A percentile compares a stretch with the other conserved stretches of the same genome.
phyloP scores from a whole-genome alignment of 1,140 invertebrate species.

The Orchestia grillus region DNA sequence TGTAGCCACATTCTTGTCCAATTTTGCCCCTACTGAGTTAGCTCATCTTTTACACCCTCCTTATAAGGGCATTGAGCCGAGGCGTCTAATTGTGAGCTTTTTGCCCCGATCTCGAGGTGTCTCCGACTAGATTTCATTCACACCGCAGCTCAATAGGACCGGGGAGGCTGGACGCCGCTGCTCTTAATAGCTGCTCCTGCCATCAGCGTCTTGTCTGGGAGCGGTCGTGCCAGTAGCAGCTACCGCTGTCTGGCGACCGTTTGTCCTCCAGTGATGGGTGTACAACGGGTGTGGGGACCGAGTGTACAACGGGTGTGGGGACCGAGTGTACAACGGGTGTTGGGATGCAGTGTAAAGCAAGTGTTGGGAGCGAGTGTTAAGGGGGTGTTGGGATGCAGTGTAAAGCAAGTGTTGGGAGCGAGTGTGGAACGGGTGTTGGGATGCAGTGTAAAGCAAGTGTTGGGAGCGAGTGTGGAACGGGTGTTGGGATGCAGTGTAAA shows the following conservation, averaged over 20 bases:
- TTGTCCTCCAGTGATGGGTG: neutral
- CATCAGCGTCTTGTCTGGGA: neutral
- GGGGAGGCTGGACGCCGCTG: neutral
- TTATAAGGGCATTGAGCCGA: conserved; percentile 11
- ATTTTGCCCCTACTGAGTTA: conserved; percentile 35
- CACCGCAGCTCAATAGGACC: neutral
- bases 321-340: neutral
- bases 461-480: neutral
- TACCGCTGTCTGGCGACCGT: neutral
- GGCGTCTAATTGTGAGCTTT: conserved; percentile 23
- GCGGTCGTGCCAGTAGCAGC: neutral
- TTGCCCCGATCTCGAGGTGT: neutral
- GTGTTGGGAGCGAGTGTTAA: neutral
- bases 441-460: neutral
- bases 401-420: neutral
- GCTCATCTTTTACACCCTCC: conserved; percentile 38
- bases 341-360: neutral
- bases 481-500: neutral
- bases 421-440: neutral
- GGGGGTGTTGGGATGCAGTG: neutral
- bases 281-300: neutral
- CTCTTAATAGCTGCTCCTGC: neutral
- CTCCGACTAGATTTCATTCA: neutral
- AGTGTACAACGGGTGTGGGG: neutral
- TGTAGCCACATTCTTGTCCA: conserved; percentile 29